These are phyloP conservation scores for Crotalus helleri DNA, from an alignment of 2,113 vertebrate species.

Conservation along the genomic window DNA sequence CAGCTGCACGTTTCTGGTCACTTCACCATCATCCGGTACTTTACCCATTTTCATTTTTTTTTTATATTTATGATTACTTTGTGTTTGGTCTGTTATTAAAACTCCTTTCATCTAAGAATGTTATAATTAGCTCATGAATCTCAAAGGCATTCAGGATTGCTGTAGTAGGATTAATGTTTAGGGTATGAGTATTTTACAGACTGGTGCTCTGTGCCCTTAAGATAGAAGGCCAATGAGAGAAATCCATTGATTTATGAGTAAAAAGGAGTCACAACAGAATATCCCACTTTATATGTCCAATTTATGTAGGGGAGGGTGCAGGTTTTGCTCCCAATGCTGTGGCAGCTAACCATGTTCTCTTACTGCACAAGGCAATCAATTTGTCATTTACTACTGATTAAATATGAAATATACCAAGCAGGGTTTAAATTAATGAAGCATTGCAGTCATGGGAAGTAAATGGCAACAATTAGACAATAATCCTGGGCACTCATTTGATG, in stretches of 20 bases:
- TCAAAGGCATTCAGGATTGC: neutral
- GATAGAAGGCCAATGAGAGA: neutral
- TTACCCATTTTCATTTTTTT: neutral
- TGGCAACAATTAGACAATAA: neutral
- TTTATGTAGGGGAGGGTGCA: neutral
- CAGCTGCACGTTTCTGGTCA: neutral
- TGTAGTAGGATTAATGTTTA: neutral
- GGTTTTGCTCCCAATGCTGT: neutral
- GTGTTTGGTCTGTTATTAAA: neutral
- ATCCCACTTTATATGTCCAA: neutral
- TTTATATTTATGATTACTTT: neutral
- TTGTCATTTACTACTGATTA: neutral
- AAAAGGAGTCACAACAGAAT: neutral
- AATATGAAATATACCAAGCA: neutral
- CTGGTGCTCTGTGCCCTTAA: neutral
- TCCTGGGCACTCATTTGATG: neutral
- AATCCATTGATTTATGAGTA: neutral
- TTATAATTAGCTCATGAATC: neutral
- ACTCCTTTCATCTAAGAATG: neutral
- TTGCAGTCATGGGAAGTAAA: neutral
- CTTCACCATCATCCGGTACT: neutral
- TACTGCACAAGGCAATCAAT: neutral
- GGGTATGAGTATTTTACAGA: neutral
- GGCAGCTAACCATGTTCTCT: neutral
- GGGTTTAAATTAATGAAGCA: neutral